Evolutionary conservation across 2,797 vertebrate species (phyloP), one percentile per base, ranked within the genome.

Genomic region (Gobionotothen gibberifrons): DNA sequence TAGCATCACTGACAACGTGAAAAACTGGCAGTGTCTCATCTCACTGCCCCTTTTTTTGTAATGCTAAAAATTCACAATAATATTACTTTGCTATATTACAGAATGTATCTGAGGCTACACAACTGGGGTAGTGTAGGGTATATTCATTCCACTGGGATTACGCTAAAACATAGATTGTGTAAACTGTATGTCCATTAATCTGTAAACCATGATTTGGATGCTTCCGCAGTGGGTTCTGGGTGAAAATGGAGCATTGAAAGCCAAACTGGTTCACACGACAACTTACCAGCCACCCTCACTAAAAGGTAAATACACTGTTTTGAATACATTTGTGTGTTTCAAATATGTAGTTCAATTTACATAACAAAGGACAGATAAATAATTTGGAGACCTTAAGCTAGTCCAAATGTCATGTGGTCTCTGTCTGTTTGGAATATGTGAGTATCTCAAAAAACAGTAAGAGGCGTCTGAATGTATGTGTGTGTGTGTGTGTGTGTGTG

Each of bases 201-300:
- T 69, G 14, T 51, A 51, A 77, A 42, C 16, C 21, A 26, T 49
- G 14, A 36, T 66, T 29, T 39, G 13, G 2, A 40, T 79, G 61
- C 64, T 75, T 70, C 59, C 14, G 1, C 92, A 98, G 96, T 96
- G 96, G 91, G 83, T 93, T 69, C 84, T 95, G 6, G 96, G 95
- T 3, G 97, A 97, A 89, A 95, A 95, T 17, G 95, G 96, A 72
- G 93, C 95, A 61, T 90, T 94, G 52, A 97, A 96, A 93, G 91
- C 95, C 73, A 97, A 96, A 93, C 94, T 95, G 91, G 69, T 94
- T 79, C 96, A 95, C 69, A 92, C 94, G 13, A 92, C 94, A 83
- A 91, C 93, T 76, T 98, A 98, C 86, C 96, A 96, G 0, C 97
- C 97, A 0, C 97, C 97, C 4, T 97, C 97, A 3, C 95, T 98